Evolutionary conservation across 2,113 vertebrate species (phyloP), one percentile per base, ranked within the genome.

Genomic region (Odontesthes bonariensis): DNA sequence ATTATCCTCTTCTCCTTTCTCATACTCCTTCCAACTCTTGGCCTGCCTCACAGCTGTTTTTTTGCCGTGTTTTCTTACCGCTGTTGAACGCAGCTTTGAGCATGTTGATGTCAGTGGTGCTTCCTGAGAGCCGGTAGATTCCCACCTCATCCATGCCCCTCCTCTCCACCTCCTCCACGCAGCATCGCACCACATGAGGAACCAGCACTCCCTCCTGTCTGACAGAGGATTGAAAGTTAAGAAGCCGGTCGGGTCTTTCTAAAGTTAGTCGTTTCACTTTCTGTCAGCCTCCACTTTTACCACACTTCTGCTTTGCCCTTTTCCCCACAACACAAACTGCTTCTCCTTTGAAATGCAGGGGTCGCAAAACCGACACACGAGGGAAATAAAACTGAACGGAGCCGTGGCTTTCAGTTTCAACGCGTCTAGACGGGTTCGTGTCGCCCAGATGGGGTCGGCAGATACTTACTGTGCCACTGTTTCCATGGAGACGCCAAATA

Each of bases 111-210:
- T 94, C 91, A 5, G 63, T 85, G 73, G 81, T 60, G 5, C 68
- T 75, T 51, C 93, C 94, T 5, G 94, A 95, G 40, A 94, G 52
- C 69, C 94, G 84, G 79, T 95, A 95, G 83, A 95, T 93, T 16
- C 94, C 94, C 54, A 94, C 90, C 75, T 95, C 94, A 0, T 75
- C 79, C 87, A 94, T 27, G 27, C 94, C 94, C 62, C 93, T 88
- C 38, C 91, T 78, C 82, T 95, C 94, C 73, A 95, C 72, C 81
- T 95, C 93, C 79, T 93, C 92, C 49, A 85, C 88, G 10, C 94
- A 94, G 79, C 88, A 90, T 32, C 93, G 92, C 70, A 95, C 92
- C 72, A 94, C 88, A 10, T 93, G 92, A 6, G 94, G 94, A 33
- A 94, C 92, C 55, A 93, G 76, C 56, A 91, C 92, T 8, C 92